Evolutionary conservation across 1,140 invertebrate species (phyloP).

Genomic region (Vollenhovia emeryi): DNA sequence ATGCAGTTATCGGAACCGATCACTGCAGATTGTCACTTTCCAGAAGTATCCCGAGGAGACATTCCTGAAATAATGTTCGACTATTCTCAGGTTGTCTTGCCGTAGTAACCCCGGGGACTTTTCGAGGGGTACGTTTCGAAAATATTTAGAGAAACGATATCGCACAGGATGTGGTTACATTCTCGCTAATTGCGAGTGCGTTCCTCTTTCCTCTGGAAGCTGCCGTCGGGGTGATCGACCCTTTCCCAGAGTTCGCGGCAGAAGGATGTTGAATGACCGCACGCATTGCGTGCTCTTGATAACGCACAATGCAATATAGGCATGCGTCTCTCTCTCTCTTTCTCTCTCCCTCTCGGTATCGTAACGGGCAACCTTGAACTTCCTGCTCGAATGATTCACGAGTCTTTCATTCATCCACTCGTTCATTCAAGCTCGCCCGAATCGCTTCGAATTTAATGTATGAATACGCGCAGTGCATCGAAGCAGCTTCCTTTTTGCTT

Average conservation of each 20-base stretch:
- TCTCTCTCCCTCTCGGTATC: no score
- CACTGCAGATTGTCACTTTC: neutral
- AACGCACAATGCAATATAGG: conserved; percentile 58
- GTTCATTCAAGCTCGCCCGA: conserved; percentile 58
- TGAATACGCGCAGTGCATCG: neutral
- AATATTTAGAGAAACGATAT: neutral
- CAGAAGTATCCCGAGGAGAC: neutral
- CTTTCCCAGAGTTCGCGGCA: conserved; percentile 1
- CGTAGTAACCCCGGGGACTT: neutral
- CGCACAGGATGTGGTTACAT: neutral
- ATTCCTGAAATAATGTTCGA: neutral
- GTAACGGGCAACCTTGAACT: conserved; percentile 70
- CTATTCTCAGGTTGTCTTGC: neutral
- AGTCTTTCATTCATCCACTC: conserved; percentile 67
- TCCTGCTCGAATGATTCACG: conserved; percentile 72
- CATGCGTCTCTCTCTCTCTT: conserved; percentile 63
- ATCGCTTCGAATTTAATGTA: conserved; percentile 21
- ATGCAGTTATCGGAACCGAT: neutral
- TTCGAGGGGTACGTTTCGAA: neutral
- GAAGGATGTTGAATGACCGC: conserved; percentile 14
- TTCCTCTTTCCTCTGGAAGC: neutral
- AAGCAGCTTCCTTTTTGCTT: neutral
- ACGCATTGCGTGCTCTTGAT: conserved; percentile 62
- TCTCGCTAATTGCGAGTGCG: conserved; percentile 21
- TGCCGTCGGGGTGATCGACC: conserved; percentile 29